These are phyloP conservation scores for Macroramphosus scolopax DNA, from an alignment of 2,797 vertebrate genomes.

Conservation along the genomic window DNA sequence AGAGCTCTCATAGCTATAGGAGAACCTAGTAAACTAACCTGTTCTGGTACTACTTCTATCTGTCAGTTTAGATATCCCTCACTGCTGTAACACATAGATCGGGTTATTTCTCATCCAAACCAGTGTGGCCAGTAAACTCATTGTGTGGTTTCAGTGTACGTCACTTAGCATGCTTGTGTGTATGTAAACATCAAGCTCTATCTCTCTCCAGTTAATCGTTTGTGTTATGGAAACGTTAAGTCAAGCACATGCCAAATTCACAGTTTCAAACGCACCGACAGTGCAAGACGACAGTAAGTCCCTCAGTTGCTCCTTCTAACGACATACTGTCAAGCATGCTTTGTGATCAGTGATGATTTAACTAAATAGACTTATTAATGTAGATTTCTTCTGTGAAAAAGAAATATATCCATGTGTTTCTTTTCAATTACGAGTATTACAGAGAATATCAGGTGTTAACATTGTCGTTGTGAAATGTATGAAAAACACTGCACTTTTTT, in stretches of 20 bases:
- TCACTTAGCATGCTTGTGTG: conserved; percentile 51
- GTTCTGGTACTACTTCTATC: conserved; percentile 37
- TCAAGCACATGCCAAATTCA: conserved; percentile 49
- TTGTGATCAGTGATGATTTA: conserved; percentile 38
- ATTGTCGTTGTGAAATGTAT: conserved; percentile 35
- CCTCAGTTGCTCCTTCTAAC: conserved; percentile 4
- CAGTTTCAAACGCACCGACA: conserved; percentile 45
- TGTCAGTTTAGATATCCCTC: conserved; percentile 28
- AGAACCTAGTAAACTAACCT: conserved; percentile 8
- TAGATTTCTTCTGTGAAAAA: conserved; percentile 32
- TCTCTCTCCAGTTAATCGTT: conserved; percentile 31
- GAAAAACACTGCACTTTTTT: conserved; percentile 53
- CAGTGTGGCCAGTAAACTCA: conserved; percentile 31
- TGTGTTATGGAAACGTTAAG: conserved; percentile 20
- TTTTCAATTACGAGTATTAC: conserved; percentile 28
- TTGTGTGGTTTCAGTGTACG: conserved; percentile 47
- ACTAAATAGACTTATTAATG: conserved; percentile 26
- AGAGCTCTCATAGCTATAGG: too few relatives aligned
- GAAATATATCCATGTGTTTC: not conserved
- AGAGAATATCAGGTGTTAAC: conserved; percentile 28
- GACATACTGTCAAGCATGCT: conserved; percentile 43
- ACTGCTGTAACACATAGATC: conserved; percentile 30
- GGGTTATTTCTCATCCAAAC: conserved; percentile 28
- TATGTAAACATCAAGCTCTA: conserved; percentile 34
- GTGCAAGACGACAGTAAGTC: conserved; percentile 59